A percentile compares a stretch with the other conserved stretches of the same genome.
Conservation (phyloP, 2,888 invertebrate species). For the Deilephila elpenor region DNA sequence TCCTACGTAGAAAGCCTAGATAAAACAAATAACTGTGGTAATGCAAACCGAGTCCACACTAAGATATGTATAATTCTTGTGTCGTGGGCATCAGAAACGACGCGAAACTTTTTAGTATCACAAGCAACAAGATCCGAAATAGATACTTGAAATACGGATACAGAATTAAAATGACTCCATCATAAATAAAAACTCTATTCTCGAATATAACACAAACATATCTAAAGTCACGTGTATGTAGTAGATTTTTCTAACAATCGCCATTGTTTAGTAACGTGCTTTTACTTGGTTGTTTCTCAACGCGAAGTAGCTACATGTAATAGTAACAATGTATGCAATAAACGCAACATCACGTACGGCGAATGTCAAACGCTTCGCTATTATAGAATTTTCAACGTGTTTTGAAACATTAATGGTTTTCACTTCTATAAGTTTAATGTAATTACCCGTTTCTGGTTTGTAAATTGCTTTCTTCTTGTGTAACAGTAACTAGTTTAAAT, state of each 20-base stretch:
- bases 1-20: too few species aligned
- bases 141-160: neutral
- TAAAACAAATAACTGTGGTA: too few species aligned
- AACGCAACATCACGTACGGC: slow-evolving; percentile 23
- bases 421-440: neutral
- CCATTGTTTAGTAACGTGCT: slow-evolving; percentile 53
- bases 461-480: neutral
- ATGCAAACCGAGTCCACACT: too few species aligned
- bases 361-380: slow-evolving; percentile 8
- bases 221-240: slow-evolving; percentile 35
- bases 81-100: too few species aligned
- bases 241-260: slow-evolving; percentile 49
- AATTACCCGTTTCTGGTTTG: neutral
- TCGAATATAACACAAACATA: neutral
- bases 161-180: neutral
- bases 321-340: slow-evolving; percentile 22
- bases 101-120: too few species aligned
- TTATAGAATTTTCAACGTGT: slow-evolving; percentile 7
- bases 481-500: neutral
- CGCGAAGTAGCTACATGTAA: slow-evolving; percentile 33
- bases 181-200: neutral
- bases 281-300: slow-evolving; percentile 49
- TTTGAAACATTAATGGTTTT: neutral
- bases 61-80: too few species aligned
- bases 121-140: neutral